Evolutionary conservation across 2,888 invertebrate species (phyloP).

Genomic region (Leptothorax acervorum): DNA sequence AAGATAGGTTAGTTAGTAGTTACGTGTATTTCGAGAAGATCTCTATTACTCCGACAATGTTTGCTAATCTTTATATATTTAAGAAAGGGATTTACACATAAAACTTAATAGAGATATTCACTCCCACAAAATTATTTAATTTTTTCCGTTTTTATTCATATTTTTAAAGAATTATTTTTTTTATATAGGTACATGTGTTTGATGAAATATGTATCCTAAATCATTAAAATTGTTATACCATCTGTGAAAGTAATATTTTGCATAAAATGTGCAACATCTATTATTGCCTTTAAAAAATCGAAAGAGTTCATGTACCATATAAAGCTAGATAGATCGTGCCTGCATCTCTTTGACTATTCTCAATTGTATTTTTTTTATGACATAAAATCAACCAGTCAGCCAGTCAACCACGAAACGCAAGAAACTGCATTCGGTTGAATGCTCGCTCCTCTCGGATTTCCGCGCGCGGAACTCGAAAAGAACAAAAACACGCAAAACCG

Average conservation of each 20-base stretch:
- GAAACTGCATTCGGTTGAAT: constrained; percentile 19
- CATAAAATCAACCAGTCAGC: background rate
- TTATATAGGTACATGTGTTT: background rate
- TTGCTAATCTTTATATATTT: background rate
- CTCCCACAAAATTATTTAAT: background rate
- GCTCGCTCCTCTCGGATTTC: constrained; percentile 35
- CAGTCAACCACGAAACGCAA: constrained; percentile 20
- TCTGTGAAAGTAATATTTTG: background rate
- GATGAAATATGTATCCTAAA: background rate
- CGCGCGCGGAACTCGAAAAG: constrained; percentile 16
- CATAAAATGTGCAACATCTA: background rate
- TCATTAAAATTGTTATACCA: background rate
- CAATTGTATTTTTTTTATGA: constrained; percentile 18
- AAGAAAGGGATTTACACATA: background rate
- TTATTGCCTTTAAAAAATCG: background rate
- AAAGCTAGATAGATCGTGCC: background rate
- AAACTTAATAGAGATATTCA: background rate
- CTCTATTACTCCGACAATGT: background rate
- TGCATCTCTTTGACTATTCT: background rate
- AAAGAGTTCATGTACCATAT: background rate
- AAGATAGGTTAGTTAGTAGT: constrained; percentile 17
- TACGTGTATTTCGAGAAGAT: background rate
- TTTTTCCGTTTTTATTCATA: background rate
- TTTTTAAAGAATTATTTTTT: background rate
- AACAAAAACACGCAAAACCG: constrained; percentile 33